A percentile compares a stretch with the other conserved stretches of the same genome.
Conservation (phyloP, 2,113 vertebrate species). For the Platanista minor region DNA sequence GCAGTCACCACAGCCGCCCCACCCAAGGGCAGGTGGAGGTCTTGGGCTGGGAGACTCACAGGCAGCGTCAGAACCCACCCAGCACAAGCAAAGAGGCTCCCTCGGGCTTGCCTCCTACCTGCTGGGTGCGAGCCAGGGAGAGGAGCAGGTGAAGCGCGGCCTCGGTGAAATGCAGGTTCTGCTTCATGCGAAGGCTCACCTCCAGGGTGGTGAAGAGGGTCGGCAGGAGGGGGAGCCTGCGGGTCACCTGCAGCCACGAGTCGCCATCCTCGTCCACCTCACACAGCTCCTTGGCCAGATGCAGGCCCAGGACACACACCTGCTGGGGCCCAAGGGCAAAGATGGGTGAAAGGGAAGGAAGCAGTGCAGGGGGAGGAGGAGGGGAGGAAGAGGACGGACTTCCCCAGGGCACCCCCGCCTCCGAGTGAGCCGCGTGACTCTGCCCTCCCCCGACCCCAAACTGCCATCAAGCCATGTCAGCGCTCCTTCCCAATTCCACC, state of each 20-base stretch:
- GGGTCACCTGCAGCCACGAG: conserved; percentile 91
- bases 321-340: conserved; percentile 62
- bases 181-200: conserved; percentile 92
- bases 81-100: background rate
- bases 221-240: conserved; percentile 91
- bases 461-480: background rate
- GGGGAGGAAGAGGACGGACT: rapidly evolving
- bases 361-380: background rate
- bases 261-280: conserved; percentile 92
- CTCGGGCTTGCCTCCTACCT: conserved; percentile 81
- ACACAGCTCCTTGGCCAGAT: conserved; percentile 96
- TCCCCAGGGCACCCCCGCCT: rapidly evolving
- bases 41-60: too few species aligned
- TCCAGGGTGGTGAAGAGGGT: conserved; percentile 91
- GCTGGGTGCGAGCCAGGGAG: conserved; percentile 92
- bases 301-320: conserved; percentile 95
- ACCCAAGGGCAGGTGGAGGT: background rate
- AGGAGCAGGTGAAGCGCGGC: conserved; percentile 94
- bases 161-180: conserved; percentile 96
- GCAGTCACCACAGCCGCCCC: too few species aligned
- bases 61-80: background rate
- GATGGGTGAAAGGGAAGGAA: background rate
- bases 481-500: background rate
- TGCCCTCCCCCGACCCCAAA: background rate
- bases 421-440: background rate